Evolutionary conservation across 92 coral and sea anemone genomes (phyloP).

Genomic region (Phenganax stokvisi): DNA sequence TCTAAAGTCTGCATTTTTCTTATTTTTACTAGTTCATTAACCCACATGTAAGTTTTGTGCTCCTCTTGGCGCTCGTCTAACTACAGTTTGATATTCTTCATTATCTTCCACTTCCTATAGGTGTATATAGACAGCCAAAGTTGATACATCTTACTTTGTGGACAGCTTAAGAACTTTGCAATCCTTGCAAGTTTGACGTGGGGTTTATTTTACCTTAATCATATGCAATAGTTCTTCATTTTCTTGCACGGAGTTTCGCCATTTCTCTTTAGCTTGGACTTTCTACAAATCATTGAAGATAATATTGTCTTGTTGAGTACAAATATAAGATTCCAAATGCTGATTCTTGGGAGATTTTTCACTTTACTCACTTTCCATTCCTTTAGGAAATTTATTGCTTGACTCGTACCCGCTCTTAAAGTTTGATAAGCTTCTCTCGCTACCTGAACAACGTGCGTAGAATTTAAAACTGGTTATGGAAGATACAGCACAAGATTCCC

Average conservation of each 20-base stretch:
- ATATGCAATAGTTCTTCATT: slow-evolving; percentile 3
- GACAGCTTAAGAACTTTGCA: not conserved
- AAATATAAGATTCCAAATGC: not conserved
- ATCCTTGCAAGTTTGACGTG: not conserved
- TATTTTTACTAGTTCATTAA: not conserved
- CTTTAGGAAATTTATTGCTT: slow-evolving; percentile 16
- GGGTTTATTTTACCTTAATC: slow-evolving; percentile 7
- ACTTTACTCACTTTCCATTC: slow-evolving; percentile 21
- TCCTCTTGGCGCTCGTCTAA: slow-evolving; percentile 12
- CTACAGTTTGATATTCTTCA: slow-evolving; percentile 1
- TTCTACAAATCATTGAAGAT: not conserved
- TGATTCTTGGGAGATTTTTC: not conserved
- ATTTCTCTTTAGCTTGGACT: slow-evolving; percentile 1
- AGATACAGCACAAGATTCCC: not conserved
- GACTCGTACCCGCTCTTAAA: not conserved
- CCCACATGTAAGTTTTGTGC: slow-evolving; percentile 17
- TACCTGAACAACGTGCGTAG: not conserved
- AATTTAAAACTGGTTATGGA: not conserved
- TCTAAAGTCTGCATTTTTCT: no score
- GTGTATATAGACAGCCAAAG: not conserved
- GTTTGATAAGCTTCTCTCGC: slow-evolving; percentile 32
- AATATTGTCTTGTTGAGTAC: not conserved
- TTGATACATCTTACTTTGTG: not conserved
- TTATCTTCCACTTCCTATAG: slow-evolving; percentile 4
- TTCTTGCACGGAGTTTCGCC: not conserved